Evolutionary conservation across 2,888 invertebrate species (phyloP).

Genomic region (Pollenia labialis): DNA sequence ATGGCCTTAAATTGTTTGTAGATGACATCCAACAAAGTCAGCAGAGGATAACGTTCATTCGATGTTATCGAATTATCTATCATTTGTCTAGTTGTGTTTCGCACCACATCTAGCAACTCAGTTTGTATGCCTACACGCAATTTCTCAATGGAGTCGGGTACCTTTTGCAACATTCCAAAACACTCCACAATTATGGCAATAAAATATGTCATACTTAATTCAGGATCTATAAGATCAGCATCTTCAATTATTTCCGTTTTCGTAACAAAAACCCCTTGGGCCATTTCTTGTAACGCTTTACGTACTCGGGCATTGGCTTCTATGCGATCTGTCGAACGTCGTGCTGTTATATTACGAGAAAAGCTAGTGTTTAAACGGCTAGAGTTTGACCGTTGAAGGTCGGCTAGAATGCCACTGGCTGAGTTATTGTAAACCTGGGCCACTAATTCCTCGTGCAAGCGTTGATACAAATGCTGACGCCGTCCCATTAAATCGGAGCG

Average conservation of each 20-base stretch:
- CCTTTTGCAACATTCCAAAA: conserved; percentile 91
- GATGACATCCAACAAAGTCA: conserved; percentile 89
- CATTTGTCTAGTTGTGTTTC: conserved; percentile 91
- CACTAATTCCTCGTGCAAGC: conserved; percentile 89
- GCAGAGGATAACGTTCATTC: conserved; percentile 83
- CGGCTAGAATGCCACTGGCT: conserved; percentile 84
- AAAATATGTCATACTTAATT: conserved; percentile 88
- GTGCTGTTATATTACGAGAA: conserved; percentile 86
- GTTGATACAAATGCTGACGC: conserved; percentile 87
- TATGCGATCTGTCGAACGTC: conserved; percentile 86
- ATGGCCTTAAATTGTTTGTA: conserved; percentile 93
- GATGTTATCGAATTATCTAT: conserved; percentile 81
- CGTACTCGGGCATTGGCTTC: conserved; percentile 85
- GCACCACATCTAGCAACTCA: conserved; percentile 91
- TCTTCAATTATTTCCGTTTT: conserved; percentile 86
- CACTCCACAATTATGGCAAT: conserved; percentile 94
- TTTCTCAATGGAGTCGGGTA: conserved; percentile 93
- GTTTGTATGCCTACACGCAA: conserved; percentile 93
- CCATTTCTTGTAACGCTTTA: conserved; percentile 86
- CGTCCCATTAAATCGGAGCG: conserved; percentile 88
- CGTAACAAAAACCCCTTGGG: conserved; percentile 83
- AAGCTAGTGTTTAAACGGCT: conserved; percentile 86
- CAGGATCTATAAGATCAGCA: conserved; percentile 86
- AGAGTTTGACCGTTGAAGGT: conserved; percentile 87
- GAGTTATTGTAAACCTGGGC: conserved; percentile 89